Evolutionary conservation across 2,888 invertebrate species (phyloP).

Genomic region (Panopea generosa): DNA sequence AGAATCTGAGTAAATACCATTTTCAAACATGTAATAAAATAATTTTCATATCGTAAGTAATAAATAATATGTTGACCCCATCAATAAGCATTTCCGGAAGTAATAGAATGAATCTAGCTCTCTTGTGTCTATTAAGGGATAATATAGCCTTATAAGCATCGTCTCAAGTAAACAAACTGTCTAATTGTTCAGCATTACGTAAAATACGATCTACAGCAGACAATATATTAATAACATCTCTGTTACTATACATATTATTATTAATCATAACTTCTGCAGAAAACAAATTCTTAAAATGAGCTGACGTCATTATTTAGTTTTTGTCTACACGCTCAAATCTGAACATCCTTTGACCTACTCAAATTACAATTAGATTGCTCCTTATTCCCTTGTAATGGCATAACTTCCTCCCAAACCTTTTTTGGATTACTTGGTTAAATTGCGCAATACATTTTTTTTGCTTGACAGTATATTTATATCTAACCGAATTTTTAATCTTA

Average conservation of each 20-base stretch:
- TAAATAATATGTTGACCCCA: neutral
- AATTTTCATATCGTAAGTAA: neutral
- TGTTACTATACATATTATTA: neutral
- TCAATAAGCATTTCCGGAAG: slow-evolving; percentile 6
- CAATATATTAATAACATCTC: neutral
- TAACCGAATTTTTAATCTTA: slow-evolving; percentile 1
- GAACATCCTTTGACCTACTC: no score
- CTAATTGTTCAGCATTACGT: no score
- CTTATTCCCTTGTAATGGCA: neutral
- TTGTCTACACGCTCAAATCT: no score
- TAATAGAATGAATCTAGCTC: neutral
- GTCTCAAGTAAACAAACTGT: neutral
- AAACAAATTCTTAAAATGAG: slow-evolving; percentile 12
- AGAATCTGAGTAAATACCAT: no score
- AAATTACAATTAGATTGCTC: neutral
- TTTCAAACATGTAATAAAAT: slow-evolving; percentile 32
- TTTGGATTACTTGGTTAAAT: slow-evolving; percentile 9
- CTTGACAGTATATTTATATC: neutral
- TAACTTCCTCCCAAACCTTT: slow-evolving; percentile 16
- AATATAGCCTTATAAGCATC: neutral
- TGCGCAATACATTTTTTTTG: neutral
- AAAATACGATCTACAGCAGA: neutral
- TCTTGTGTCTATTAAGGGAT: neutral
- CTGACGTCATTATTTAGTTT: slow-evolving; percentile 3
- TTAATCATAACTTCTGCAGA: no score